Evolutionary conservation across 2,888 invertebrate genomes (phyloP).

Genomic region (Limenitis camilla): DNA sequence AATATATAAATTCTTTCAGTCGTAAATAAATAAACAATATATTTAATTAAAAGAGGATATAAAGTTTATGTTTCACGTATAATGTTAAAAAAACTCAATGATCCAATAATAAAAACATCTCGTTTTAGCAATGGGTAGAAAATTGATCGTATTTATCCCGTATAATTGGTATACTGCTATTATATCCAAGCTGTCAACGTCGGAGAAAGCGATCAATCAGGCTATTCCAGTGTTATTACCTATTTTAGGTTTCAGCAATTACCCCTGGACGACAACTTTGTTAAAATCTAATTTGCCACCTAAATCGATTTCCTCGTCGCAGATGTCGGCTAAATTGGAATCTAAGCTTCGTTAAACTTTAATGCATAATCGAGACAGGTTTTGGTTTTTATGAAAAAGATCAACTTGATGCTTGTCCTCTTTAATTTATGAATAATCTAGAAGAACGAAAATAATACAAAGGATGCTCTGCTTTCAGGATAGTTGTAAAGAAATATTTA

Average conservation of each 20-base stretch:
- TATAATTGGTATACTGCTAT: not conserved
- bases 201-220: conserved; percentile 26
- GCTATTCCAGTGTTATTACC: conserved; percentile 27
- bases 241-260: conserved; percentile 39
- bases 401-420: no score
- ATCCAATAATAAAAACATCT: no score
- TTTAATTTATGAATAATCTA: no score
- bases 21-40: no score
- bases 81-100: no score
- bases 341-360: conserved; percentile 5
- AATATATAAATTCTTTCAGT: no score
- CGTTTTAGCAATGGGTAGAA: no score
- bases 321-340: conserved; percentile 20
- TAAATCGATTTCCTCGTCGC: conserved; percentile 32
- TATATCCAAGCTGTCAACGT: conserved; percentile 22
- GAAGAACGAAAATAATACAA: no score
- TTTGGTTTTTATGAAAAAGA: no score
- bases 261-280: conserved; percentile 38
- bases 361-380: not conserved
- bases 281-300: conserved; percentile 44
- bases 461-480: no score
- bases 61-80: no score
- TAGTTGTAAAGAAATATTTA: not conserved
- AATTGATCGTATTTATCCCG: not conserved
- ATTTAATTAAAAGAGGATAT: no score